Percentiles rank a stretch among this genome's conserved stretches.
Evolutionary conservation across 2,797 vertebrate genomes (phyloP).

Genomic region (Cyclura pinguis): DNA sequence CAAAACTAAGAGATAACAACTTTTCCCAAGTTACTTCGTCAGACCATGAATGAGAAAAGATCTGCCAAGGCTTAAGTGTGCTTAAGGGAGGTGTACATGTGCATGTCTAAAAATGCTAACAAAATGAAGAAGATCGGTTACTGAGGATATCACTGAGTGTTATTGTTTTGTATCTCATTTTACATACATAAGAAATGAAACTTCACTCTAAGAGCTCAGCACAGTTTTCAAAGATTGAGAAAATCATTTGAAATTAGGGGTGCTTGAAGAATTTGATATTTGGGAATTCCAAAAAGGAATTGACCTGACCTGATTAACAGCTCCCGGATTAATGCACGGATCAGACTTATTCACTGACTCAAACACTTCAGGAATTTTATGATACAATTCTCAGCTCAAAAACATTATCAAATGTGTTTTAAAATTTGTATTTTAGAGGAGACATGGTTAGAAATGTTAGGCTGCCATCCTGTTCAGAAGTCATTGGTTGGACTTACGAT

Average conservation of each 20-base stretch:
- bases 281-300: background rate
- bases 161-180: background rate
- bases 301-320: background rate
- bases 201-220: background rate
- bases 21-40: background rate
- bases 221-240: slow-evolving; percentile 18
- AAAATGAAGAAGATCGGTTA: background rate
- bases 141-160: background rate
- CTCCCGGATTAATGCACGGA: background rate
- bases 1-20: slow-evolving; percentile 11
- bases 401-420: background rate
- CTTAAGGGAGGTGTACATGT: background rate
- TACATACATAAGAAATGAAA: slow-evolving; percentile 6
- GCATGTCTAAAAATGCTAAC: background rate
- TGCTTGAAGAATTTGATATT: background rate
- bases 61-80: background rate
- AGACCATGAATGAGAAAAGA: slow-evolving; percentile 5
- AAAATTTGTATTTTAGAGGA: background rate
- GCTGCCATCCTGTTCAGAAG: too few species aligned
- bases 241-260: slow-evolving; percentile 26
- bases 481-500: background rate
- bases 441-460: background rate
- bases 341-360: background rate
- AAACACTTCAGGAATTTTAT: background rate
- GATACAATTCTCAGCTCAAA: background rate